Evolutionary conservation across 1,140 invertebrate species (phyloP), one percentile per base, ranked within the genome.

Genomic region (Drosophila cardini): DNA sequence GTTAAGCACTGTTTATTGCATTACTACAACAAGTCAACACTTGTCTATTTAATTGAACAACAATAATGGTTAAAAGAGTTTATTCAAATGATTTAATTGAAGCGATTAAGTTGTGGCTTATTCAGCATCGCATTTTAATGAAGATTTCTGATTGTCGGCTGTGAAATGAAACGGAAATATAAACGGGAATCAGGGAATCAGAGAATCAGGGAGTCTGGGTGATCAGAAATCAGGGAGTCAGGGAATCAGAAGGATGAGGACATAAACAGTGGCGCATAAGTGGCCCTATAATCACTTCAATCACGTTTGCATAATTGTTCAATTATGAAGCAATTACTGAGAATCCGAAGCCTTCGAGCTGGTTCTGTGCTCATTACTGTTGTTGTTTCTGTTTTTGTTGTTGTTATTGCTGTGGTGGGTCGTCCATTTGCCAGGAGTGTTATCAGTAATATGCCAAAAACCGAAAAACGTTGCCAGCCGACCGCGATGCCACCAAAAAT

Each of bases 241-340:
- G n/a, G n/a, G 34, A 42, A 18, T 15, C 26, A 26, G 52, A 30
- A 43, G 53, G 68, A 57, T 5, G 36, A 48, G 67, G 69, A 76
- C 50, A 84, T 73, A 84, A 80, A 76, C 82, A 78, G 60, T 68
- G 79, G 64, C 72, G 68, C 83, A 86, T 86, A 87, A 86, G 83
- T 80, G 82, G 76, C 61, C 75, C 86, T 87, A 87, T 86, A 86
- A 86, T 86, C 83, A 87, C 83, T 86, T 86, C 83, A 86, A 86
- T 86, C 83, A 86, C 83, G 83, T 86, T 86, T 86, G 83, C 83
- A 86, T 86, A 86, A 86, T 86, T 86, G 83, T 86, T 86, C 83
- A 86, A 86, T 86, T 86, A 86, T 86, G 83, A 86, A 79, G 83
- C 83, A 86, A 86, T 86, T 86, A 86, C 83, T 64, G 83, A 69